phyloP scores from a whole-genome alignment of 2,113 vertebrate genomes.

The Clarias magur region DNA sequence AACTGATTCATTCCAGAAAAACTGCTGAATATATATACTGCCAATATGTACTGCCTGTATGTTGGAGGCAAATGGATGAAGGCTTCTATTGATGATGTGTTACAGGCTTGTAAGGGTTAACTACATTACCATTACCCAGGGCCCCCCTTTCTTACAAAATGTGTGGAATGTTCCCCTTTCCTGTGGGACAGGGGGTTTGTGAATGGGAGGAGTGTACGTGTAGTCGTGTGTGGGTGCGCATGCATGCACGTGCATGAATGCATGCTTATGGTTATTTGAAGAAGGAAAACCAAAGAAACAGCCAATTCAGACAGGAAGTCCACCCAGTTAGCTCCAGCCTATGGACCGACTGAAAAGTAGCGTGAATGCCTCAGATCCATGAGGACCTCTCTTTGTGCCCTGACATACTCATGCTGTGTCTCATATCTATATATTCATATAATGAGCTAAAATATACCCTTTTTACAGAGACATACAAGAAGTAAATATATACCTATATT shows the following conservation, averaged over 20 bases:
- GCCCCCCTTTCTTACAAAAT: conserved; percentile 62
- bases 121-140: conserved; percentile 35
- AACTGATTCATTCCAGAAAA: conserved; percentile 3
- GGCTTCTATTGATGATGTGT: conserved; percentile 52
- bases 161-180: conserved; percentile 75
- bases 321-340: conserved; percentile 46
- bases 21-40: neutral
- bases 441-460: neutral
- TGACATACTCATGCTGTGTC: neutral
- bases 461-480: neutral
- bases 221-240: conserved; percentile 35
- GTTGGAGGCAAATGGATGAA: conserved; percentile 50
- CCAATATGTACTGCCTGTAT: conserved; percentile 1
- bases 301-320: conserved; percentile 59
- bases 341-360: conserved; percentile 48
- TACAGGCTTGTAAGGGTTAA: conserved; percentile 51
- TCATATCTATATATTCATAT: neutral
- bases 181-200: conserved; percentile 69
- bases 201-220: conserved; percentile 41
- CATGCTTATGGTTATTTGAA: conserved; percentile 18
- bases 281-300: conserved; percentile 34
- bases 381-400: conserved; percentile 30
- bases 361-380: conserved; percentile 23
- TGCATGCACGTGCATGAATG: conserved; percentile 18
- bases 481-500: no score